Percentiles rank a stretch among this genome's conserved stretches.
phyloP scores from a whole-genome alignment of 2,113 vertebrate genomes.

The Sapayoa aenigma region DNA sequence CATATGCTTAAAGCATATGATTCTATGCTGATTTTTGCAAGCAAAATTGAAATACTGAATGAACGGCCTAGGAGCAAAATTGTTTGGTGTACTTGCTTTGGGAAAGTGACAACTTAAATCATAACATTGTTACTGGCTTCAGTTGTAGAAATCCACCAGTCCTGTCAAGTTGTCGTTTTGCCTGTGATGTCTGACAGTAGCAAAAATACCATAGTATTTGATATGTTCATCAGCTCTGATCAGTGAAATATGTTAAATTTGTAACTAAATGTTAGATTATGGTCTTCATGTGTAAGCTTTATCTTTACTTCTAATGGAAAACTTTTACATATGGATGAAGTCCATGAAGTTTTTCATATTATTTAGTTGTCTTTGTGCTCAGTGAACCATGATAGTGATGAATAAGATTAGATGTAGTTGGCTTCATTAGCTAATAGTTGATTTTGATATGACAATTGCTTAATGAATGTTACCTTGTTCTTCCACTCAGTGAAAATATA shows the following conservation, averaged over 20 bases:
- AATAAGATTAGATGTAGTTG: background rate
- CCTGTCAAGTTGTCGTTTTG: background rate
- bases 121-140: slow-evolving; percentile 14
- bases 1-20: background rate
- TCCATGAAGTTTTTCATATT: background rate
- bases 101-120: slow-evolving; percentile 27
- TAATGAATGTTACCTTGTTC: background rate
- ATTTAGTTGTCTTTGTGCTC: background rate
- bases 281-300: background rate
- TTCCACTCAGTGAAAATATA: background rate
- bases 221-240: background rate
- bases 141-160: background rate
- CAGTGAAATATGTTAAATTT: background rate
- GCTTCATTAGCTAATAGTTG: background rate
- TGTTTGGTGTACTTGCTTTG: background rate
- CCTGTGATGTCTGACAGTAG: slow-evolving; percentile 2
- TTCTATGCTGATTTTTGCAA: background rate
- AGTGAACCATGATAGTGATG: background rate
- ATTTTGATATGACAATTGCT: background rate
- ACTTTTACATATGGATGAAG: background rate
- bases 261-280: background rate
- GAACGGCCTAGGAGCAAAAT: background rate
- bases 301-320: background rate
- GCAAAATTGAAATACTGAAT: background rate
- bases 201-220: background rate